Evolutionary conservation across 2,888 invertebrate genomes (phyloP).

Genomic region (Torymus tubicola): DNA sequence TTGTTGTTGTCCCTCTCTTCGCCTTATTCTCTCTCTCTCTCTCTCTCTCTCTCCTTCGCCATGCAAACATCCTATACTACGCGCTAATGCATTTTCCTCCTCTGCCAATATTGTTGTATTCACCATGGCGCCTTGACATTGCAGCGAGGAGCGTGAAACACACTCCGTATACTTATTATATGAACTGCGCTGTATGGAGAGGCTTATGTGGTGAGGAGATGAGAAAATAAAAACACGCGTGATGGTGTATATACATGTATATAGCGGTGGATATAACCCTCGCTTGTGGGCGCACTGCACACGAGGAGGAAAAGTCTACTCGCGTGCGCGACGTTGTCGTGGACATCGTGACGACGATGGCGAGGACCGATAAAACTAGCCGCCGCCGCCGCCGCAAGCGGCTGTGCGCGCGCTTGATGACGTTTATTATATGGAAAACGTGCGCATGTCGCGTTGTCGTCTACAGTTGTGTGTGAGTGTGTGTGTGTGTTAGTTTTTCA

Average conservation of each 20-base stretch:
- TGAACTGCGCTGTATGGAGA: not conserved
- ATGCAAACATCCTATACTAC: no score
- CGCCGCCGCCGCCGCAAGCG: not conserved
- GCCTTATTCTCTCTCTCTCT: no score
- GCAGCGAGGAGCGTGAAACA: not conserved
- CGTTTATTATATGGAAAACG: constrained; percentile 53
- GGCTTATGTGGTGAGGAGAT: no score
- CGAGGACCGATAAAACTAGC: constrained; percentile 27
- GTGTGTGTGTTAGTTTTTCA: constrained; percentile 24
- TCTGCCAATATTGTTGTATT: not conserved
- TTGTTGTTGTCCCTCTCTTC: constrained; percentile 48
- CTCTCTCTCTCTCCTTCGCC: no score
- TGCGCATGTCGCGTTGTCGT: constrained; percentile 27
- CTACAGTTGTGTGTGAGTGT: not conserved
- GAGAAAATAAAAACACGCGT: not conserved
- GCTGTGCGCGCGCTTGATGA: constrained; percentile 40
- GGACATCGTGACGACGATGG: constrained; percentile 38
- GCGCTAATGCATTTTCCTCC: constrained; percentile 20
- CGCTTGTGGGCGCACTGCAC: not conserved
- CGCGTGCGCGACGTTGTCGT: not conserved
- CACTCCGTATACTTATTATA: no score
- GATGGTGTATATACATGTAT: not conserved
- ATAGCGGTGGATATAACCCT: not conserved
- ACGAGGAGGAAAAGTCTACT: constrained; percentile 6
- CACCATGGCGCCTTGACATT: constrained; percentile 36